A percentile compares a stretch with the other conserved stretches of the same genome.
phyloP scores from a whole-genome alignment of 2,888 invertebrate species.

The Allolobophora icterica region DNA sequence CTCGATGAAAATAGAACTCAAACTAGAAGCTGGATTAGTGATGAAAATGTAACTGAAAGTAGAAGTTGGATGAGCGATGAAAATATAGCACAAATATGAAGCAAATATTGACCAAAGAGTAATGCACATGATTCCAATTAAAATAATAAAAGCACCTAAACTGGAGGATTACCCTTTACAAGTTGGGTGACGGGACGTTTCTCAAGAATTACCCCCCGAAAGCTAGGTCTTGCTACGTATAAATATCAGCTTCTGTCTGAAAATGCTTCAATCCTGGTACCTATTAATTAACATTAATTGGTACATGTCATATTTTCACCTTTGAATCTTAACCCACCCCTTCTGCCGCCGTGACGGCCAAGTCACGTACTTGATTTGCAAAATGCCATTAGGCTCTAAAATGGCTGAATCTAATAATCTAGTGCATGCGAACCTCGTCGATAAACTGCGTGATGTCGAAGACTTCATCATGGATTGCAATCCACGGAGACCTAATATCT shows the following conservation, averaged over 20 bases:
- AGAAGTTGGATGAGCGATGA: too few relatives aligned
- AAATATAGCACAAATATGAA: too few relatives aligned
- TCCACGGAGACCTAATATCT: conserved; percentile 71
- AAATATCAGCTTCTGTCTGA: neutral
- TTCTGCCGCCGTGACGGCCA: neutral
- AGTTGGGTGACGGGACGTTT: too few relatives aligned
- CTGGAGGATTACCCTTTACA: too few relatives aligned
- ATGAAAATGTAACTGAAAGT: too few relatives aligned
- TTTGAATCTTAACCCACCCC: neutral
- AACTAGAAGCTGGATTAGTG: too few relatives aligned
- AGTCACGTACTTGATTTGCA: neutral
- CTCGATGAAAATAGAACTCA: too few relatives aligned
- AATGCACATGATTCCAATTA: too few relatives aligned
- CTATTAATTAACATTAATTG: neutral
- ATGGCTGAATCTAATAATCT: neutral
- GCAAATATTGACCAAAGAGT: too few relatives aligned
- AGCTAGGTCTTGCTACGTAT: too few relatives aligned
- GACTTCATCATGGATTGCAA: conserved; percentile 79
- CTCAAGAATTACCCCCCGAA: too few relatives aligned
- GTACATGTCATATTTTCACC: neutral
- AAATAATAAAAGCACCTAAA: too few relatives aligned
- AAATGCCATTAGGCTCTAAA: neutral
- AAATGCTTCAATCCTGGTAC: neutral
- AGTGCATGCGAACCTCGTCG: conserved; percentile 57
- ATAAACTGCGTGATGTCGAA: conserved; percentile 73